Conservation (phyloP, 2,888 invertebrate genomes). For the Cryptocephalus primarius region DNA sequence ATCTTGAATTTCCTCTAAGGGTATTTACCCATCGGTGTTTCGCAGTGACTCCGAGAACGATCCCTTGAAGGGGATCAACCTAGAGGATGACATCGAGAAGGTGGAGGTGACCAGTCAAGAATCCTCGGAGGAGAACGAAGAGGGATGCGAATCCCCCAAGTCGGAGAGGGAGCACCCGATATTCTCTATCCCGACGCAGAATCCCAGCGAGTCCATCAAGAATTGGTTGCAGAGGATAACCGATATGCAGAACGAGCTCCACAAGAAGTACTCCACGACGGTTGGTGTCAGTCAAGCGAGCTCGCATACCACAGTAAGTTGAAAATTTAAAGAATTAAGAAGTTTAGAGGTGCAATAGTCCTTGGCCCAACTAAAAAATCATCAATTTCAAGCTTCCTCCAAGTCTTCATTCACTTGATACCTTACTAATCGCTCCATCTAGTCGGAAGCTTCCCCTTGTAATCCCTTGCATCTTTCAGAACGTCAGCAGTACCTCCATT, state of each 20-base stretch:
- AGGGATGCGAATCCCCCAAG: constrained; percentile 5
- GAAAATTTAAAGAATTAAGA: too few species aligned
- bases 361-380: too few species aligned
- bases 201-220: constrained; percentile 54
- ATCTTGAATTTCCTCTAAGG: background rate
- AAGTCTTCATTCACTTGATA: too few species aligned
- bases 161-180: constrained; percentile 9
- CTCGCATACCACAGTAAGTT: too few species aligned
- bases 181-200: constrained; percentile 30
- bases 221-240: constrained; percentile 68
- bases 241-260: constrained; percentile 53
- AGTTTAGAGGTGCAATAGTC: too few species aligned
- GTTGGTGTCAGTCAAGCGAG: background rate
- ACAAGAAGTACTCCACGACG: constrained; percentile 25
- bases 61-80: constrained; percentile 24
- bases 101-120: constrained; percentile 30
- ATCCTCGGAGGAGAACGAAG: constrained; percentile 23
- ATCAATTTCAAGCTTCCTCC: too few species aligned
- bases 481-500: constrained; percentile 2
- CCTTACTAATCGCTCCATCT: too few species aligned
- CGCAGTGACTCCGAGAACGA: background rate
- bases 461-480: constrained; percentile 3
- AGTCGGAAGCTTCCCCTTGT: too few species aligned
- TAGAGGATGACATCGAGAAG: constrained; percentile 33
- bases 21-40: too few species aligned